Conservation (phyloP, 2,888 invertebrate species). For the Pseudococcus longispinus region DNA sequence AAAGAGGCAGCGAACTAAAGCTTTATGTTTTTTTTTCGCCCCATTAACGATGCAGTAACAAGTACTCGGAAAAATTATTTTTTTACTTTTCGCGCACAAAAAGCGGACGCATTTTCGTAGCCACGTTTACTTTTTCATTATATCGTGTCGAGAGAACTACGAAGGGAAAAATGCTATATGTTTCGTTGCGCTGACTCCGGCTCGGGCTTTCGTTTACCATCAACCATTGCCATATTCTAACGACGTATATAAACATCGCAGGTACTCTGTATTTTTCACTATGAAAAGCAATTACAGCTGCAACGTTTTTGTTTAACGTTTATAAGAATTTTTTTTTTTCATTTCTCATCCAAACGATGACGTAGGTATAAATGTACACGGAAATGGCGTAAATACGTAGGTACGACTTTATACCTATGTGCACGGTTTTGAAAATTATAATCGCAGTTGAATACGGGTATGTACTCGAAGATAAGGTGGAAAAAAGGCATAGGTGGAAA, state of each 20-base stretch:
- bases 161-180: background rate
- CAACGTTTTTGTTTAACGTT: constrained; percentile 35
- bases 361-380: background rate
- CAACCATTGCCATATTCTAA: constrained; percentile 6
- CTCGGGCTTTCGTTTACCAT: background rate
- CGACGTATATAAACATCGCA: constrained; percentile 37
- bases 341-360: constrained; percentile 6
- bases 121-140: constrained; percentile 42
- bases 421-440: constrained; percentile 12
- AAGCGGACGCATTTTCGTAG: constrained; percentile 29
- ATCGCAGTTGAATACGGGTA: background rate
- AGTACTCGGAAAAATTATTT: constrained; percentile 46
- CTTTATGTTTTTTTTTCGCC: constrained; percentile 41
- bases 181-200: background rate
- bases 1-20: constrained; percentile 33
- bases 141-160: background rate
- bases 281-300: constrained; percentile 38
- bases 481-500: background rate
- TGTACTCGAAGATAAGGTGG: background rate
- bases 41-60: constrained; percentile 46
- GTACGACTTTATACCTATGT: background rate
- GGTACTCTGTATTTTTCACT: constrained; percentile 5
- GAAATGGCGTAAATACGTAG: background rate
- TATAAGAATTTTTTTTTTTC: constrained; percentile 19
- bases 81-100: constrained; percentile 32